Evolutionary conservation across 2,113 vertebrate genomes (phyloP), one percentile per base, ranked within the genome.

Genomic region (Oncorhynchus nerka): DNA sequence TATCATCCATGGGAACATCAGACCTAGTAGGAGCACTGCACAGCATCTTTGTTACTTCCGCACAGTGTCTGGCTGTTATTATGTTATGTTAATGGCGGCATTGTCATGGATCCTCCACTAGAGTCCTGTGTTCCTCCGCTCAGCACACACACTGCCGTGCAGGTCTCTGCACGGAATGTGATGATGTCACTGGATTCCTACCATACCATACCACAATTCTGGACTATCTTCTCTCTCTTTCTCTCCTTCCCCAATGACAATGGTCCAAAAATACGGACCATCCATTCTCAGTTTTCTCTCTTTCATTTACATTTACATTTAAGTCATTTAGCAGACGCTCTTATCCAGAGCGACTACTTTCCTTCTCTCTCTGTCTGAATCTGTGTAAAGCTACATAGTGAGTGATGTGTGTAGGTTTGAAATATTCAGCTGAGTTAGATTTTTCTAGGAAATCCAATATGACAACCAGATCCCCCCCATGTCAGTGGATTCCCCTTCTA

Each of bases 41-140:
- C 11, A 26, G 62, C 62, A 64, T 22, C 22, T 12, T 64, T n/a
- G 5, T 26, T 24, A 62, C 11, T 13, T 12, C 26, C 4, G 5
- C 12, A 15, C 65, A 28, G 26, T 5, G 26, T 26, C 64, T 66
- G 20, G 22, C 64, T 66, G 12, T 20, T 57, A 11, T 16, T 20
- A 57, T 19, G 28, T 28, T 68, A 16, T 34, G 28, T 8, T 59
- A n/a, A 5, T 61, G 30, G 30, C 2, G 62, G 65, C 71, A 68
- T 76, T 88, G 90, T 89, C 73, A 87, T 90, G 81, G 39, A 81
- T 24, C 75, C 84, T 86, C 91, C 91, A 91, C 83, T 85, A 90
- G 91, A 85, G 91, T 88, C 89, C 91, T 89, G 90, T 90, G 81
- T 92, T 91, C 86, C 75, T 82, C 89, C 80, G 78, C 34, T 72